Evolutionary conservation across 2,797 vertebrate genomes (phyloP).

Genomic region (Rachycentron canadum): DNA sequence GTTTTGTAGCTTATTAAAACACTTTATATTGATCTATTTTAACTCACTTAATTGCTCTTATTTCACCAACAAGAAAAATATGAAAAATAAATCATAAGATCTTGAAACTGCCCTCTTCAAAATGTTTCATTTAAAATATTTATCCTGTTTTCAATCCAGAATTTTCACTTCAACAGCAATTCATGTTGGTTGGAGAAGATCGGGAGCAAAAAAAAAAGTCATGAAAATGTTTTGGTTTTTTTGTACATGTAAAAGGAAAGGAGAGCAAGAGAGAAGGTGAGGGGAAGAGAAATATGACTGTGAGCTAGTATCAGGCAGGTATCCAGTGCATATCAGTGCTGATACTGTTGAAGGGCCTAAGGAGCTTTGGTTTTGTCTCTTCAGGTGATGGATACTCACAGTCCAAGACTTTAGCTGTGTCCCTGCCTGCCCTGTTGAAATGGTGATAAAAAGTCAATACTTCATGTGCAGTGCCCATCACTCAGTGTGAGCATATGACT

Average conservation of each 20-base stretch:
- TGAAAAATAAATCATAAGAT: background rate
- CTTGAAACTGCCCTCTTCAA: background rate
- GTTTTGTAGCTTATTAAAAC: background rate
- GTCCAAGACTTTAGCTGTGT: conserved; percentile 35
- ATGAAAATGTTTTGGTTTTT: background rate
- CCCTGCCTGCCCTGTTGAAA: conserved; percentile 54
- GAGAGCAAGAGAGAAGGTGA: background rate
- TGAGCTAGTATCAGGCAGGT: conserved; percentile 21
- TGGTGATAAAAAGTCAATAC: conserved; percentile 60
- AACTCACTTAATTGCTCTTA: background rate
- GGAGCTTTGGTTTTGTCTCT: conserved; percentile 55
- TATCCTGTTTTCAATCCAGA: conserved; percentile 6
- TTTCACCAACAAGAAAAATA: too few relatives aligned
- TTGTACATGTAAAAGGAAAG: conserved; percentile 18
- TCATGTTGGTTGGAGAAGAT: conserved; percentile 10
- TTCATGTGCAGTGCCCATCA: conserved; percentile 43
- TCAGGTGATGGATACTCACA: conserved; percentile 46
- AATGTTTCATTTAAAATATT: conserved; percentile 4
- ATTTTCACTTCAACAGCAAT: conserved; percentile 4
- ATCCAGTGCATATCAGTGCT: conserved; percentile 21
- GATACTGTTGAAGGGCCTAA: conserved; percentile 35
- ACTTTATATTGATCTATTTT: background rate
- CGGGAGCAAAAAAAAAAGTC: background rate
- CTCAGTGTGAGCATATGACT: conserved; percentile 40
- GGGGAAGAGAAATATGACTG: conserved; percentile 10